phyloP scores from a whole-genome alignment of 2,113 vertebrate genomes.

The Heterocephalus glaber region DNA sequence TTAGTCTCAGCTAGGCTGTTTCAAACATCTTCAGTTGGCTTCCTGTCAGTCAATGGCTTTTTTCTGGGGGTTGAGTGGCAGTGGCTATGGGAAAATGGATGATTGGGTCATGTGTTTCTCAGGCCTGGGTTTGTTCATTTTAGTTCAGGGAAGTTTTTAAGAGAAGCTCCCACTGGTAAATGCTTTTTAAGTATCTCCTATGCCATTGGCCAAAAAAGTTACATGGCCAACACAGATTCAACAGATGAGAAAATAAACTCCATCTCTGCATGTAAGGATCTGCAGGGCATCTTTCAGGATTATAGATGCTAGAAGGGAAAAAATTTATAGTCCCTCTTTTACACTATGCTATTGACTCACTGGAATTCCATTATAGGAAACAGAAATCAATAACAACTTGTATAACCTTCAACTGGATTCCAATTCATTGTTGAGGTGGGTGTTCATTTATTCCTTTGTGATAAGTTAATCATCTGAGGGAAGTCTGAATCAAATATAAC shows the following conservation, averaged over 20 bases:
- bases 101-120: background rate
- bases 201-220: background rate
- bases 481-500: conserved; percentile 26
- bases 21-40: background rate
- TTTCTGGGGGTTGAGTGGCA: background rate
- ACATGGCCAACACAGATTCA: background rate
- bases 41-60: background rate
- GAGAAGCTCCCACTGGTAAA: background rate
- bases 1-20: background rate
- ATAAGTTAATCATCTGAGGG: conserved; percentile 32
- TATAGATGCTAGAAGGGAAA: background rate
- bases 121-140: background rate
- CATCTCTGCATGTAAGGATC: background rate
- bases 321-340: background rate
- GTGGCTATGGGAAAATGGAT: background rate
- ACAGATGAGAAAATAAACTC: conserved; percentile 25
- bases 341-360: background rate
- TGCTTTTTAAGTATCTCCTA: background rate
- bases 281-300: background rate
- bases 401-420: background rate
- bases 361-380: background rate
- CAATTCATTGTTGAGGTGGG: background rate
- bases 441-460: background rate
- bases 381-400: background rate
- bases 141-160: background rate